Percentiles rank a stretch among this genome's conserved stretches.
Evolutionary conservation across 1,140 invertebrate genomes (phyloP).

Genomic region (Potamilus streckersoni): DNA sequence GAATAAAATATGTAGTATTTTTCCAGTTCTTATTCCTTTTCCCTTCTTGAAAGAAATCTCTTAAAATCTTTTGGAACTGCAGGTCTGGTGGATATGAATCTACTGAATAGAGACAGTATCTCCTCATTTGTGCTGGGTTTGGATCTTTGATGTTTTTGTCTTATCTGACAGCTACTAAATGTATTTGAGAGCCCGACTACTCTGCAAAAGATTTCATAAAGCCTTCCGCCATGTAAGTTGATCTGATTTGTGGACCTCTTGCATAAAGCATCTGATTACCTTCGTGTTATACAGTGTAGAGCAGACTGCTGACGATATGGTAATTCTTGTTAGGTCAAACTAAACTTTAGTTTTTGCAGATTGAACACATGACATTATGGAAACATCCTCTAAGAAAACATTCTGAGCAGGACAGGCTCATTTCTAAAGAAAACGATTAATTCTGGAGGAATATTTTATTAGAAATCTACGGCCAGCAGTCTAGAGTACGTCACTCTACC

Average conservation of each 20-base stretch:
- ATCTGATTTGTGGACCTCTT: not conserved
- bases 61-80: conserved; percentile 10
- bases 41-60: not conserved
- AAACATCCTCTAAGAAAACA: conserved; percentile 1
- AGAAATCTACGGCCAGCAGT: conserved; percentile 6
- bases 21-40: conserved; percentile 1
- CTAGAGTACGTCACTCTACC: conserved; percentile 4
- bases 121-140: not conserved
- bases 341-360: conserved; percentile 2
- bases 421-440: conserved; percentile 14
- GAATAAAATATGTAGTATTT: not conserved
- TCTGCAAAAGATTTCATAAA: conserved; percentile 3
- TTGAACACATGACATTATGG: not conserved
- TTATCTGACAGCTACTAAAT: conserved; percentile 9
- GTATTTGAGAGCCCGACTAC: not conserved
- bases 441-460: conserved; percentile 9
- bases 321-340: not conserved
- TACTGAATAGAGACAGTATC: not conserved
- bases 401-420: conserved; percentile 4
- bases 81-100: not conserved
- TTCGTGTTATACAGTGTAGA: conserved; percentile 12
- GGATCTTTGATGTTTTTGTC: not conserved
- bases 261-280: not conserved
- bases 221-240: not conserved
- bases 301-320: not conserved